phyloP scores from a whole-genome alignment of 2,797 vertebrate genomes.

The Pipistrellus pipistrellus region DNA sequence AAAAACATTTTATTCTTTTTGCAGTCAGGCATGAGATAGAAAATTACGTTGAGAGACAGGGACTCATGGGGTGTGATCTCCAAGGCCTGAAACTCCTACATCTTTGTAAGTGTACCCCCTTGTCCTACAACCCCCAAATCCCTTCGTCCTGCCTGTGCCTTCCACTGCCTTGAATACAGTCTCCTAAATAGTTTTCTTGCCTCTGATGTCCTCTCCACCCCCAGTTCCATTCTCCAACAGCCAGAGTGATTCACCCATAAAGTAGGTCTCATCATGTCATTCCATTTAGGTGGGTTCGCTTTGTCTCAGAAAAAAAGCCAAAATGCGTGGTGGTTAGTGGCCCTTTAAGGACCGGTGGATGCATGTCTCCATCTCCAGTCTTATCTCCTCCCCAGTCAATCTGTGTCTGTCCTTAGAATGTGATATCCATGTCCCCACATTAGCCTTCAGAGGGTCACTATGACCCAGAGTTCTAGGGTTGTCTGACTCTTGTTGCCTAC shows the following conservation, averaged over 20 bases:
- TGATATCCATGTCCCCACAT: not conserved
- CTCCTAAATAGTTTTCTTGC: not conserved
- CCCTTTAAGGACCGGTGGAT: not conserved
- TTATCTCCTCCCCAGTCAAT: not conserved
- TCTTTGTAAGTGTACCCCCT: not conserved
- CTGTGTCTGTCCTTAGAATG: not conserved
- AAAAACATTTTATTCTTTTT: constrained; percentile 8
- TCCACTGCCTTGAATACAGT: not conserved
- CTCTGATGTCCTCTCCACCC: not conserved
- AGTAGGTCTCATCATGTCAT: not conserved
- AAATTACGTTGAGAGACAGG: not conserved
- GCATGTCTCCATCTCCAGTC: not conserved
- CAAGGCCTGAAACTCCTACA: not conserved
- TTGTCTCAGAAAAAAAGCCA: not conserved
- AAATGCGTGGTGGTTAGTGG: not conserved
- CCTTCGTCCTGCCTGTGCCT: not conserved
- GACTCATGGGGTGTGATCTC: not conserved
- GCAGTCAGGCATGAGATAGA: not conserved
- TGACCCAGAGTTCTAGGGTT: not conserved
- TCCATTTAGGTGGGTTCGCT: not conserved
- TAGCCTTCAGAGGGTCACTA: not conserved
- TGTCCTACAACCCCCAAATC: not conserved
- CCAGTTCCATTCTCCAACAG: not conserved
- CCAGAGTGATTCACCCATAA: not conserved
- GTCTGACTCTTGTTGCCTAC: not conserved